Percentiles rank a stretch among this genome's conserved stretches.
Evolutionary conservation across 1,140 invertebrate species (phyloP).

Genomic region (Apis dorsata): DNA sequence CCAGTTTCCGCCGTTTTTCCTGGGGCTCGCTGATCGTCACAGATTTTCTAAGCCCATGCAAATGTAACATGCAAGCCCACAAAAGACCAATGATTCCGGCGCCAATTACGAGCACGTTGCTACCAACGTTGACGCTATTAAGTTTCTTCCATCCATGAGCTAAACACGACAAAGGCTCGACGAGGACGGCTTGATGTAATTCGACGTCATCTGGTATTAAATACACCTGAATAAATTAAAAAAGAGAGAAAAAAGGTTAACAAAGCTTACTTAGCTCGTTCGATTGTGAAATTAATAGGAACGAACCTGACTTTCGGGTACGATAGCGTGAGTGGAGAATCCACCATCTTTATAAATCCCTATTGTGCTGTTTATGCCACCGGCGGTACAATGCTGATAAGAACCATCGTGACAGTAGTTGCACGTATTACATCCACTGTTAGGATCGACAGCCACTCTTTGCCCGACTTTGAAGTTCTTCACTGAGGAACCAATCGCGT

Average conservation of each 20-base stretch:
- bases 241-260: background rate
- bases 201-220: slow-evolving; percentile 69
- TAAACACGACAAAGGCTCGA: slow-evolving; percentile 85
- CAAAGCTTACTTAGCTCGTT: no score
- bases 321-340: slow-evolving; percentile 83
- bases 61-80: slow-evolving; percentile 83
- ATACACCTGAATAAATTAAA: slow-evolving; percentile 61
- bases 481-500: slow-evolving; percentile 81
- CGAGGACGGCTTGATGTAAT: slow-evolving; percentile 80
- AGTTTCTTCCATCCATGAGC: slow-evolving; percentile 84
- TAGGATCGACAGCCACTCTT: slow-evolving; percentile 85
- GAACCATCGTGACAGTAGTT: slow-evolving; percentile 81
- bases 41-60: slow-evolving; percentile 83
- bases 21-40: slow-evolving; percentile 85
- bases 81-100: slow-evolving; percentile 87
- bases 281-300: no score
- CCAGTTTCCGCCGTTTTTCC: slow-evolving; percentile 78
- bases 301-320: slow-evolving; percentile 82
- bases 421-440: slow-evolving; percentile 84
- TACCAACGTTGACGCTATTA: slow-evolving; percentile 82
- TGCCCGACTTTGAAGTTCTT: slow-evolving; percentile 83
- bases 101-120: slow-evolving; percentile 83
- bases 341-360: slow-evolving; percentile 85
- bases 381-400: slow-evolving; percentile 83
- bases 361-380: slow-evolving; percentile 83